Conservation (phyloP, 2,888 invertebrate genomes). For the Aspidapion aeneum region DNA sequence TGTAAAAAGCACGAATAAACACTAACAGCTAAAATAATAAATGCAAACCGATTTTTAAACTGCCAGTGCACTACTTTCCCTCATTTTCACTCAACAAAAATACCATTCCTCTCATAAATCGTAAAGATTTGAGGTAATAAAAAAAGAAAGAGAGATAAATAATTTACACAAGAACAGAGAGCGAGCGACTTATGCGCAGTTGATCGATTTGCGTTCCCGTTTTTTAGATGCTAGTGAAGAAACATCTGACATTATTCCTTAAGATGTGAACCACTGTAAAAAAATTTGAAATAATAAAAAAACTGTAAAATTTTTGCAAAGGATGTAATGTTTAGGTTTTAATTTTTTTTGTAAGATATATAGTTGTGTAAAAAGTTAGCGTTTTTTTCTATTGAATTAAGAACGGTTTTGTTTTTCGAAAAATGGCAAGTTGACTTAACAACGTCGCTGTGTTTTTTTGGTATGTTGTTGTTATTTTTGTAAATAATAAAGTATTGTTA, state of each 20-base stretch:
- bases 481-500: conserved; percentile 40
- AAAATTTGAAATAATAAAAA: neutral
- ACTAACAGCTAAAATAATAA: too few relatives aligned
- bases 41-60: too few relatives aligned
- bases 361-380: neutral
- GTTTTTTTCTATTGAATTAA: neutral
- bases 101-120: too few relatives aligned
- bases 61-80: too few relatives aligned
- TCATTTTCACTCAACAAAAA: too few relatives aligned
- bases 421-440: conserved; percentile 19
- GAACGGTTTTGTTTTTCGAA: conserved; percentile 1
- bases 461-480: conserved; percentile 41
- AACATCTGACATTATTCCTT: neutral
- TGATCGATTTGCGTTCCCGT: too few relatives aligned
- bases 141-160: too few relatives aligned
- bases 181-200: too few relatives aligned
- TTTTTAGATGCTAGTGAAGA: too few relatives aligned
- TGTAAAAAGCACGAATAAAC: neutral
- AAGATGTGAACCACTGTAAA: neutral
- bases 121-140: too few relatives aligned
- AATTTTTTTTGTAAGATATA: neutral
- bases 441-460: conserved; percentile 33
- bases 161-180: too few relatives aligned
- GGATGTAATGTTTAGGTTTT: neutral
- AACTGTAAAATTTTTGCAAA: neutral